Percentiles rank a stretch among this genome's conserved stretches.
phyloP scores from a whole-genome alignment of 2,888 invertebrate species.

The Hemistola chrysoprasaria region DNA sequence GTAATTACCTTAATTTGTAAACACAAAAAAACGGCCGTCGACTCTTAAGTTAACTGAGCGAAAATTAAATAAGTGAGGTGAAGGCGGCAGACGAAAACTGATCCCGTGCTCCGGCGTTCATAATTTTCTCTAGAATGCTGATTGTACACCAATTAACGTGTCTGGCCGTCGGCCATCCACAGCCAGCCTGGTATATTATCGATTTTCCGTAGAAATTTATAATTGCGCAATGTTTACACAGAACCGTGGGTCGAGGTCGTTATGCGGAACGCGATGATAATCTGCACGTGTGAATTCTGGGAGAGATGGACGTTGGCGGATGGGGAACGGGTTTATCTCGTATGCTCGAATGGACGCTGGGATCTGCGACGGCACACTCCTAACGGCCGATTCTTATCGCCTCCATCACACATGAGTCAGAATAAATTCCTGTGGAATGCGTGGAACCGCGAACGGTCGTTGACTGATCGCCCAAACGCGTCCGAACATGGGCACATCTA shows the following conservation, averaged over 20 bases:
- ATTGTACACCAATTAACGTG: constrained; percentile 50
- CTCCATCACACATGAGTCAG: constrained; percentile 64
- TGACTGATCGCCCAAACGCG: constrained; percentile 60
- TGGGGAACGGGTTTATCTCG: no score
- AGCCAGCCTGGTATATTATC: constrained; percentile 45
- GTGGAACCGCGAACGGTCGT: constrained; percentile 56
- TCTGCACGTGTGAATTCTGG: constrained; percentile 12
- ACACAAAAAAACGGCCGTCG: constrained; percentile 69
- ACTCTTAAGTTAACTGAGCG: constrained; percentile 50
- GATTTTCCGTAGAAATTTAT: constrained; percentile 50
- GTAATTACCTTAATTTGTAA: constrained; percentile 78
- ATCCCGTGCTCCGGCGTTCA: constrained; percentile 7
- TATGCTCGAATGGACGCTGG: constrained; percentile 34
- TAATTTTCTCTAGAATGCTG: constrained; percentile 39
- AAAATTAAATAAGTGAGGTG: constrained; percentile 52
- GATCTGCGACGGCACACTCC: constrained; percentile 40
- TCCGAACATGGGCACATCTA: constrained; percentile 47
- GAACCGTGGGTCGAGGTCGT: constrained; percentile 36
- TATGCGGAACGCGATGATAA: constrained; percentile 32
- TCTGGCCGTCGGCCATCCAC: constrained; percentile 24
- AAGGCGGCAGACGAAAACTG: constrained; percentile 26
- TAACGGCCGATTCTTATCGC: constrained; percentile 60
- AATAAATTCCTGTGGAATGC: constrained; percentile 59
- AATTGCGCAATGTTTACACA: constrained; percentile 44
- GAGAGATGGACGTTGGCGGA: neutral